Evolutionary conservation across 1,140 invertebrate genomes (phyloP).

Genomic region (Agrilus planipennis): DNA sequence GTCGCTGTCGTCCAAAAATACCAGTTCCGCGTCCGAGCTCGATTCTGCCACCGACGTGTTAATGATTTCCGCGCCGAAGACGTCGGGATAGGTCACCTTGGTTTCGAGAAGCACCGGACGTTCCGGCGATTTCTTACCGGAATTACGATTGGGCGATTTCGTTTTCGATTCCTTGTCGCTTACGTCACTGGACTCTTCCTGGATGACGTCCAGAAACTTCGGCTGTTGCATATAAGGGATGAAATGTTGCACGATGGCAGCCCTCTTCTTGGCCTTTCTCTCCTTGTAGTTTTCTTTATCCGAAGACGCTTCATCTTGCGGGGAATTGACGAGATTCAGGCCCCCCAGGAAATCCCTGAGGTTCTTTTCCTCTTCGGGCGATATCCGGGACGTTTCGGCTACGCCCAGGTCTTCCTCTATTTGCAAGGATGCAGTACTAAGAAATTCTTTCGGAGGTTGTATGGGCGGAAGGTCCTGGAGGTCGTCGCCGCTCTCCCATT

Average conservation of each 20-base stretch:
- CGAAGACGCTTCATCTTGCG: slow-evolving; percentile 15
- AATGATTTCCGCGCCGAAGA: too few species aligned
- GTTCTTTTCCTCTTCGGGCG: slow-evolving; percentile 36
- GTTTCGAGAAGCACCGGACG: slow-evolving; percentile 1
- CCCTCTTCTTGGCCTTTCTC: slow-evolving; percentile 29
- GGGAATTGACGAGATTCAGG: slow-evolving; percentile 39
- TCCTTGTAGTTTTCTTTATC: slow-evolving; percentile 18
- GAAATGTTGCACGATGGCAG: slow-evolving; percentile 41
- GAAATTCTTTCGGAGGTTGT: slow-evolving; percentile 19
- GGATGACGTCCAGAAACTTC: slow-evolving; percentile 52
- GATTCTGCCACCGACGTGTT: slow-evolving; percentile 13
- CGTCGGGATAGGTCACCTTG: too few species aligned
- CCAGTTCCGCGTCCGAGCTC: slow-evolving; percentile 14
- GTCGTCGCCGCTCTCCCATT: slow-evolving; percentile 35
- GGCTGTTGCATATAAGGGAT: slow-evolving; percentile 39
- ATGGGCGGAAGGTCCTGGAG: slow-evolving; percentile 12
- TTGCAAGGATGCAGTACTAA: not conserved
- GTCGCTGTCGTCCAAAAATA: slow-evolving; percentile 19
- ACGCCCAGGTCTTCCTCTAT: not conserved
- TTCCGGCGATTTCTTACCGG: not conserved
- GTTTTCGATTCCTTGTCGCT: slow-evolving; percentile 32
- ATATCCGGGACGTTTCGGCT: slow-evolving; percentile 23
- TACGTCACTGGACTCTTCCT: slow-evolving; percentile 51
- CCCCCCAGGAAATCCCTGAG: slow-evolving; percentile 44
- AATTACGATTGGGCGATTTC: slow-evolving; percentile 11